A percentile compares a stretch with the other conserved stretches of the same genome.
Evolutionary conservation across 2,797 vertebrate genomes (phyloP).

Genomic region (Hapalemur alaotrensis): DNA sequence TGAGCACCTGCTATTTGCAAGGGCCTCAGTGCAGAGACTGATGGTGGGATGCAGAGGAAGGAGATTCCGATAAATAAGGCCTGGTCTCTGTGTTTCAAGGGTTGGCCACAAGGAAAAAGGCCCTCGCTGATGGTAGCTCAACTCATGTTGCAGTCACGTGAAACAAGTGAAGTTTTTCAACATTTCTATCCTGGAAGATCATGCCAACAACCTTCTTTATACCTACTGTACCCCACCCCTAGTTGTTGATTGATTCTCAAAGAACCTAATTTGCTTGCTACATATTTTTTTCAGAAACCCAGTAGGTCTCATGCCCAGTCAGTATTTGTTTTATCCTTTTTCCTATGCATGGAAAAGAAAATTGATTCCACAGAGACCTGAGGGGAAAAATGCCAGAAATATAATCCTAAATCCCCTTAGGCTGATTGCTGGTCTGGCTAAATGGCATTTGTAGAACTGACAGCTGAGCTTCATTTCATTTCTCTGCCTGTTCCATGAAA

Average conservation of each 20-base stretch:
- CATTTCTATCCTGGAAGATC: not conserved
- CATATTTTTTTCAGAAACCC: not conserved
- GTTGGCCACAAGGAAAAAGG: not conserved
- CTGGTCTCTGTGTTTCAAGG: not conserved
- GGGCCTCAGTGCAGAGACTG: not conserved
- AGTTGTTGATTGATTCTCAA: not conserved
- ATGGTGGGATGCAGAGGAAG: not conserved
- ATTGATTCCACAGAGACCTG: not conserved
- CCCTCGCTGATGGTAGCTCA: not conserved
- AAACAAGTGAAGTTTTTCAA: not conserved
- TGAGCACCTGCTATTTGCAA: not conserved
- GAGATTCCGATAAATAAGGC: not conserved
- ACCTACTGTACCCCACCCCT: accelerated
- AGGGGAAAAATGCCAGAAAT: not conserved
- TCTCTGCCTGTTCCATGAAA: not conserved
- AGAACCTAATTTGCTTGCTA: not conserved
- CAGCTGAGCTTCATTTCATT: not conserved
- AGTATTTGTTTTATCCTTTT: not conserved
- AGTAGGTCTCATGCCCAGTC: not conserved
- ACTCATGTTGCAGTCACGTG: not conserved
- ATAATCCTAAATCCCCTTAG: not conserved
- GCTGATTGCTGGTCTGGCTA: not conserved
- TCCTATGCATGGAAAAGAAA: not conserved
- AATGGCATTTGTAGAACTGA: not conserved
- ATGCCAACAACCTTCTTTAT: not conserved